Conservation (phyloP, 2,113 vertebrate genomes). For the Salminus brasiliensis region DNA sequence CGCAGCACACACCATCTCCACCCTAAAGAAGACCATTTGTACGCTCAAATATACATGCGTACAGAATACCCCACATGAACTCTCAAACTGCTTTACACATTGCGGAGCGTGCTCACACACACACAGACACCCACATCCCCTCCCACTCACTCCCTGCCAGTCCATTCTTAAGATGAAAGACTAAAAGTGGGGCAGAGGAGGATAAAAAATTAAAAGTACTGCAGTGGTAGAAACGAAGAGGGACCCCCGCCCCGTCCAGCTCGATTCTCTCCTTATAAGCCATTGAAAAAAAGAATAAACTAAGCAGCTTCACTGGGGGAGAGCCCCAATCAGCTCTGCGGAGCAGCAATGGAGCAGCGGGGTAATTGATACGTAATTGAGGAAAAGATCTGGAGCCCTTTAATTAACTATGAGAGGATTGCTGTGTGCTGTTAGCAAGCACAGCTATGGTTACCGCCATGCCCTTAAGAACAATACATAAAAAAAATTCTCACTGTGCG, state of each 20-base stretch:
- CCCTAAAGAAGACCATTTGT: not conserved
- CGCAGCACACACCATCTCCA: not conserved
- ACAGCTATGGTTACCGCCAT: not conserved
- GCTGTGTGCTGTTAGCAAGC: slow-evolving; percentile 27
- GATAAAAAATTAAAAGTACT: slow-evolving; percentile 35
- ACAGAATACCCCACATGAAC: not conserved
- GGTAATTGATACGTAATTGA: slow-evolving; percentile 46
- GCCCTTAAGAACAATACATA: not conserved
- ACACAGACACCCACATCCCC: not conserved
- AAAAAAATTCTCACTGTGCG: not conserved
- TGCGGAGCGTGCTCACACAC: not conserved
- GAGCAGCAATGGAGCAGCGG: slow-evolving; percentile 24
- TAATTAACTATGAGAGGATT: slow-evolving; percentile 40
- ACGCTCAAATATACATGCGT: not conserved
- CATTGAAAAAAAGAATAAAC: not conserved
- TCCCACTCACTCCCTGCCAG: slow-evolving; percentile 47
- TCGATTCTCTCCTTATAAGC: slow-evolving; percentile 22
- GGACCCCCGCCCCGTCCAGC: slow-evolving; percentile 29
- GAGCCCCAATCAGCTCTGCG: slow-evolving; percentile 5
- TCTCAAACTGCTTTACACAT: slow-evolving; percentile 7
- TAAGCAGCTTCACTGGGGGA: slow-evolving; percentile 3
- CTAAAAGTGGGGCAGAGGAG: slow-evolving; percentile 68
- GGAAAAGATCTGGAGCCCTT: slow-evolving; percentile 35
- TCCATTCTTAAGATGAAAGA: slow-evolving; percentile 72
- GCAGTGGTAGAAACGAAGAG: slow-evolving; percentile 57